phyloP scores from a whole-genome alignment of 92 coral and sea anemone genomes.

The Parazoanthus swiftii region DNA sequence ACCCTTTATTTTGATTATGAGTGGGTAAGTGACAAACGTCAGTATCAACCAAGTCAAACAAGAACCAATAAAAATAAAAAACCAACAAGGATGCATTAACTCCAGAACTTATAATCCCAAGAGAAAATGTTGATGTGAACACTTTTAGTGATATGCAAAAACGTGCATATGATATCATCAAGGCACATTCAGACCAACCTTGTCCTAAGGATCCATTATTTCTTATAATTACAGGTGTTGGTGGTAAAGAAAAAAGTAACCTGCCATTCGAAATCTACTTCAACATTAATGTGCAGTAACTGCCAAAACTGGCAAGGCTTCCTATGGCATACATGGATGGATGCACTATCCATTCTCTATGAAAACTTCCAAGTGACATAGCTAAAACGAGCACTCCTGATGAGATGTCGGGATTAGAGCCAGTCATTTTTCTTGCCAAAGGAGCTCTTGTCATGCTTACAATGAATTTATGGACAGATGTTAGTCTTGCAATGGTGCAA shows the following conservation, averaged over 20 bases:
- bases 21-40: constrained; percentile 38
- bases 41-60: too few species aligned
- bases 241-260: too few species aligned
- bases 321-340: constrained; percentile 3
- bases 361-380: constrained; percentile 31
- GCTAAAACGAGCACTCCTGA: constrained; percentile 3
- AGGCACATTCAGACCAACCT: constrained; percentile 34
- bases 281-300: constrained; percentile 42
- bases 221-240: constrained; percentile 40
- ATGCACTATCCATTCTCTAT: constrained; percentile 30
- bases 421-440: background rate
- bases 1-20: constrained; percentile 30
- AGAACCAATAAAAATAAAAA: background rate
- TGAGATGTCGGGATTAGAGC: background rate
- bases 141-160: constrained; percentile 53
- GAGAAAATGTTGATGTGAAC: constrained; percentile 36
- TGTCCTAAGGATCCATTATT: constrained; percentile 52
- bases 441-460: constrained; percentile 1
- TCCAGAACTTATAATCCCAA: background rate
- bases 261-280: constrained; percentile 28
- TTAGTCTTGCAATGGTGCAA: constrained; percentile 10
- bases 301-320: constrained; percentile 49
- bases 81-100: constrained; percentile 20
- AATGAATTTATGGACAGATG: constrained; percentile 4
- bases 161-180: constrained; percentile 48